Percentiles rank a stretch among this genome's conserved stretches.
These are phyloP conservation scores for Aradophagus sp. DNA, from an alignment of 1,140 invertebrate species.

Conservation along the genomic window DNA sequence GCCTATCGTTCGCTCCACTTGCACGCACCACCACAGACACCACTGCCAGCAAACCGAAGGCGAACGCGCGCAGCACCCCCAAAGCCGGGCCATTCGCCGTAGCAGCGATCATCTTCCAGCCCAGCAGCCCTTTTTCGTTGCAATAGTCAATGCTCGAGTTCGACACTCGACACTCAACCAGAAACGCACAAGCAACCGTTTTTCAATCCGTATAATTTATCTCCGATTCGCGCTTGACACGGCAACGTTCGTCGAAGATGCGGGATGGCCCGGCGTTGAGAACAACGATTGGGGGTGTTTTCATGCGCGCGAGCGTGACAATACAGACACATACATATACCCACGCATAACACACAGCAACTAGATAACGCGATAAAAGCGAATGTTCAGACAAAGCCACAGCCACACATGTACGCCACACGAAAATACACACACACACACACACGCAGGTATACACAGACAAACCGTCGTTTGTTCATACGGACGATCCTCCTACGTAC, in stretches of 20 bases:
- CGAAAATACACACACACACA: no score
- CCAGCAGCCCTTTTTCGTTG: slow-evolving; percentile 5
- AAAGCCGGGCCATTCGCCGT: no score
- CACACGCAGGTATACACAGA: slow-evolving; percentile 20
- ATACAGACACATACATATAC: no score
- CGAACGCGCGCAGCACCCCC: background rate
- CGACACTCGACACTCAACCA: background rate
- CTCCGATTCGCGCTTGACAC: slow-evolving; percentile 9
- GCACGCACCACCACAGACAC: slow-evolving; percentile 7
- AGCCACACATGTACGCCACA: no score
- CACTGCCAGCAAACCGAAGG: background rate
- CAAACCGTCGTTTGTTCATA: slow-evolving; percentile 16
- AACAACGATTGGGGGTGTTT: no score
- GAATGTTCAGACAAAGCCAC: no score
- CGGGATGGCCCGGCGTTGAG: no score
- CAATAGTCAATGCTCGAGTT: slow-evolving; percentile 8
- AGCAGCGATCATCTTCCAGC: background rate
- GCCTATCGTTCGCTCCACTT: slow-evolving; percentile 66
- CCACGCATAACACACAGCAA: no score
- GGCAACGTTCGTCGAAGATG: no score
- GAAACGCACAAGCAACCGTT: slow-evolving; percentile 2
- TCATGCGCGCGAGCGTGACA: no score
- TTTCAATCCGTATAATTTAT: slow-evolving; percentile 28
- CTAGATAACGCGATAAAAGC: no score
- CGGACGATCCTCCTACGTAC: slow-evolving; percentile 37